phyloP scores from a whole-genome alignment of 2,888 invertebrate genomes.

The Scaptomyza parva region DNA sequence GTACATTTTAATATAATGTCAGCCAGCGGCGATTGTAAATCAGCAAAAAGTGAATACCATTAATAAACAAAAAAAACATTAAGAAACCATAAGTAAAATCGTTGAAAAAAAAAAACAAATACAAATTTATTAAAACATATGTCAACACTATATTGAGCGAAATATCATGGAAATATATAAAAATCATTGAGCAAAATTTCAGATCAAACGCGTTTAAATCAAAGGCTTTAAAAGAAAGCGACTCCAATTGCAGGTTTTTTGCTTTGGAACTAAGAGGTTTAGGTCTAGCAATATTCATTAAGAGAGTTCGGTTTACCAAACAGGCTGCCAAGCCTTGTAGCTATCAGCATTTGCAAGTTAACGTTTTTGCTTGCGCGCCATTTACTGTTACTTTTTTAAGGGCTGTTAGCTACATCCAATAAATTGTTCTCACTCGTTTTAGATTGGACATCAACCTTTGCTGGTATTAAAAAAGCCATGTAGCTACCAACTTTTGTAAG shows the following conservation, averaged over 20 bases:
- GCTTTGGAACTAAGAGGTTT: background rate
- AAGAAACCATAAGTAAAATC: constrained; percentile 49
- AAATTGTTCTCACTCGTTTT: no score
- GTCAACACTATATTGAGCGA: constrained; percentile 72
- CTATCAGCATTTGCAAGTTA: constrained; percentile 2
- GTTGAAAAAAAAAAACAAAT: constrained; percentile 48
- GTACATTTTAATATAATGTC: constrained; percentile 70
- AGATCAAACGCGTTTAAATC: constrained; percentile 2
- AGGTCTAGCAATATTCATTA: no score
- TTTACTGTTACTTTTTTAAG: no score
- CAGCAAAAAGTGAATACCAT: constrained; percentile 59
- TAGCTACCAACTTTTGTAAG: constrained; percentile 1
- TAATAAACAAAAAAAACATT: constrained; percentile 30
- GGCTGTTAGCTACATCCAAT: no score
- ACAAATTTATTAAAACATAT: constrained; percentile 64
- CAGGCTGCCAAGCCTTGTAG: no score
- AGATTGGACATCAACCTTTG: no score
- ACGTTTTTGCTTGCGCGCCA: background rate
- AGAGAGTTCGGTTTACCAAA: no score
- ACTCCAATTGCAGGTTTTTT: background rate
- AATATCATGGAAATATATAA: constrained; percentile 78
- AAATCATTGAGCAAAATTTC: constrained; percentile 75
- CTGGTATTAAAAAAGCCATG: no score
- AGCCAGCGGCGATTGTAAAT: constrained; percentile 68
- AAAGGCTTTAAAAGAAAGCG: background rate